Conservation (phyloP, 2,797 vertebrate genomes). For the Tragopan temminckii region DNA sequence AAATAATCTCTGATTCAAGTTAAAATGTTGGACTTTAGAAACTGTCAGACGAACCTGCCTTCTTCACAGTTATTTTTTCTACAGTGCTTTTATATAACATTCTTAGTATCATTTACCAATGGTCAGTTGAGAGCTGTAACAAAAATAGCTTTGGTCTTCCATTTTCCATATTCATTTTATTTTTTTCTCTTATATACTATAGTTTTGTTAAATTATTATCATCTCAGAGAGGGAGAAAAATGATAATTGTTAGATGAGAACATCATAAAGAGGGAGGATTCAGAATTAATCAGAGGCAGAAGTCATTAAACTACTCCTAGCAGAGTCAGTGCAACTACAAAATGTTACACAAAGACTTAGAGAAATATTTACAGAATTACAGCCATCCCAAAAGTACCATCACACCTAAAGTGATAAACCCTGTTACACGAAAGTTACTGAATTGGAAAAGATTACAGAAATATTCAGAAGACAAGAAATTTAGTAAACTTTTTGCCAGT, state of each 20-base stretch:
- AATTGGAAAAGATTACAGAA: neutral
- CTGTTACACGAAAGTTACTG: neutral
- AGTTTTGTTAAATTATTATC: neutral
- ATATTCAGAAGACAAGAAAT: neutral
- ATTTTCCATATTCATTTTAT: no score
- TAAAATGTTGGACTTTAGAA: neutral
- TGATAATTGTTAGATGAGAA: neutral
- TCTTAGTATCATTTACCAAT: neutral
- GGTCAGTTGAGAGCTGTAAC: neutral
- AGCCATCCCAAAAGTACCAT: neutral
- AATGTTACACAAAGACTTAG: neutral
- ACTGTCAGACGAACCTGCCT: neutral
- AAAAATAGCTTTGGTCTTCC: neutral
- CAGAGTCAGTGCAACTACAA: neutral
- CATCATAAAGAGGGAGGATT: neutral
- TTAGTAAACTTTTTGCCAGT: neutral
- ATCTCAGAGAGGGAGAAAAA: neutral
- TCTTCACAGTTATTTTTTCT: neutral
- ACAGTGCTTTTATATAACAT: neutral
- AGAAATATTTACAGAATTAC: neutral
- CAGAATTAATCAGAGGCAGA: neutral
- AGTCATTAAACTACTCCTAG: neutral
- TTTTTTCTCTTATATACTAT: accelerated
- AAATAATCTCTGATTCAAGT: neutral
- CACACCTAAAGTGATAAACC: neutral